phyloP scores from a whole-genome alignment of 1,140 invertebrate species.

The Bursaphelenchus mucronatus region DNA sequence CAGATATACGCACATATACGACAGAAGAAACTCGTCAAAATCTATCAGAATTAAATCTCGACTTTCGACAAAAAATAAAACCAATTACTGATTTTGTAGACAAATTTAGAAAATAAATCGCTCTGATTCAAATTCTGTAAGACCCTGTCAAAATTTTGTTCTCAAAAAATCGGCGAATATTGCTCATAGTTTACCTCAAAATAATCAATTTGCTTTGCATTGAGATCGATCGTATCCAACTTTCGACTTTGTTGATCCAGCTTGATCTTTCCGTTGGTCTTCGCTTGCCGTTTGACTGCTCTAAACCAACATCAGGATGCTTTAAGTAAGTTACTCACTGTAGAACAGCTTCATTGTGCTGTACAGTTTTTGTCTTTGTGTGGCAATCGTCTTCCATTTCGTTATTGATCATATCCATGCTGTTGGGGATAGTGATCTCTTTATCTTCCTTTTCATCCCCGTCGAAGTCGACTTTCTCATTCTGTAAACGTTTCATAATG shows the following conservation, averaged over 20 bases:
- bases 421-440: conserved; percentile 15
- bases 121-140: no score
- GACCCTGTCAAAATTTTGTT: neutral
- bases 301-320: conserved; percentile 13
- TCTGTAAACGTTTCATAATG: conserved; percentile 18
- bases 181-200: neutral
- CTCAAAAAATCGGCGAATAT: neutral
- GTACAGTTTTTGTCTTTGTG: conserved; percentile 28
- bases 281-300: conserved; percentile 24
- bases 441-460: conserved; percentile 23
- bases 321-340: conserved; percentile 23
- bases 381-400: conserved; percentile 11
- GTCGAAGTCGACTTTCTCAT: conserved; percentile 16
- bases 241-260: conserved; percentile 27
- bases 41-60: no score
- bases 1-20: no score
- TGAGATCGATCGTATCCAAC: conserved; percentile 24
- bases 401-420: conserved; percentile 6
- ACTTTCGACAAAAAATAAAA: no score
- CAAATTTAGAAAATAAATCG: no score
- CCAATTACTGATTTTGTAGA: no score
- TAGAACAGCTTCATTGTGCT: conserved; percentile 26
- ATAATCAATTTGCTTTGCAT: conserved; percentile 23
- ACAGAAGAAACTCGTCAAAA: no score
- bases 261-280: conserved; percentile 25